A percentile compares a stretch with the other conserved stretches of the same genome.
phyloP scores from a whole-genome alignment of 2,888 invertebrate genomes.

The Argyresthia albistria region DNA sequence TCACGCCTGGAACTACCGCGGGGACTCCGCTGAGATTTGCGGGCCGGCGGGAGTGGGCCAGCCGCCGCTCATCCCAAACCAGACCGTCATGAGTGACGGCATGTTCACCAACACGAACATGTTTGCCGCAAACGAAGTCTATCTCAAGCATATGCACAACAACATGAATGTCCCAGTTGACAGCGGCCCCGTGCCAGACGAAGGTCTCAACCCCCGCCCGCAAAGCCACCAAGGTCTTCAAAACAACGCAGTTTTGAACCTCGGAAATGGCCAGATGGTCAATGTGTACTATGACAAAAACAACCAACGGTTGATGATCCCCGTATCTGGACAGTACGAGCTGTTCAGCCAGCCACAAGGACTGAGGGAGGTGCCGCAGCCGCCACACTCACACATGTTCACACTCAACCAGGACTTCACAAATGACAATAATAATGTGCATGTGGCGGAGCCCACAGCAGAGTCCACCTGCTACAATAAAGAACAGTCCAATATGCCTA shows the following conservation, averaged over 20 bases:
- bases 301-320: constrained; percentile 58
- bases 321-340: constrained; percentile 61
- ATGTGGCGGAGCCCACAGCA: constrained; percentile 24
- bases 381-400: constrained; percentile 44
- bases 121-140: constrained; percentile 39
- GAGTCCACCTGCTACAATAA: constrained; percentile 29
- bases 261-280: constrained; percentile 58
- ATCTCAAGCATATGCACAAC: constrained; percentile 47
- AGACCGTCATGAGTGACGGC: constrained; percentile 40
- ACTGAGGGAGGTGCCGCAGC: constrained; percentile 36
- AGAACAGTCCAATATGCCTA: constrained; percentile 37
- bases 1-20: constrained; percentile 61
- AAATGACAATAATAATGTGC: constrained; percentile 32
- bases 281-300: constrained; percentile 61
- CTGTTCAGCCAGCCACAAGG: constrained; percentile 54
- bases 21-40: constrained; percentile 49
- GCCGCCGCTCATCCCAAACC: constrained; percentile 32
- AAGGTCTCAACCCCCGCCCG: constrained; percentile 28
- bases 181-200: constrained; percentile 36
- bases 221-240: constrained; percentile 30
- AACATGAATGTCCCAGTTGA: constrained; percentile 36
- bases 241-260: constrained; percentile 56
- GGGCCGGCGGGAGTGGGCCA: constrained; percentile 48
- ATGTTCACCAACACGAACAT: constrained; percentile 43
- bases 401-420: constrained; percentile 53